Conservation (phyloP, 2,113 vertebrate genomes). For the Crotalus horridus region DNA sequence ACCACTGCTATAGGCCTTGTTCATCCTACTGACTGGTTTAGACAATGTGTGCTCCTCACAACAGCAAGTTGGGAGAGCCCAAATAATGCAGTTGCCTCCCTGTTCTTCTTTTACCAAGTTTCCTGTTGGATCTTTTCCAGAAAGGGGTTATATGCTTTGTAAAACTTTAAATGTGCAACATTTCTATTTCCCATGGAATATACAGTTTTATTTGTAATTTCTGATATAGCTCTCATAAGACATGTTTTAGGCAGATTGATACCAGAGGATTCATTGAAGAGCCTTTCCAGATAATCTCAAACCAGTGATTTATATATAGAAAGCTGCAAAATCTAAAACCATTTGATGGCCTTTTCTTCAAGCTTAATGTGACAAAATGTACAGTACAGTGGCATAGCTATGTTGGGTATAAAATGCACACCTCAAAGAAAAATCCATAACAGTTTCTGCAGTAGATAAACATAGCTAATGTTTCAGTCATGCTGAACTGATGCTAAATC, state of each 20-base stretch:
- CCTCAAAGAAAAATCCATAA: neutral
- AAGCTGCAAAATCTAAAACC: slow-evolving; percentile 22
- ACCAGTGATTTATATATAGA: neutral
- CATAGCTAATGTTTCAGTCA: neutral
- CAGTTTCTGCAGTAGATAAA: slow-evolving; percentile 9
- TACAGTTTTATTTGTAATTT: neutral
- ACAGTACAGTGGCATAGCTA: neutral
- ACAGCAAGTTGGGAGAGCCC: neutral
- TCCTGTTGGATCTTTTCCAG: neutral
- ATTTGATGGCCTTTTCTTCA: slow-evolving; percentile 23
- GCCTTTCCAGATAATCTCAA: slow-evolving; percentile 16
- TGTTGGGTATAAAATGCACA: fast-evolving
- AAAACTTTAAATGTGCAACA: neutral
- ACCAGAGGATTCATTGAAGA: neutral
- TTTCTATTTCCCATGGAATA: neutral
- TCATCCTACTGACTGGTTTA: neutral
- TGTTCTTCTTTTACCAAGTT: neutral
- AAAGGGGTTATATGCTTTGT: neutral
- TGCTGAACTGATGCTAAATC: neutral
- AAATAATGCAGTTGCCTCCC: neutral
- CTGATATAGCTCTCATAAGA: neutral
- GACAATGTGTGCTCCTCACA: neutral
- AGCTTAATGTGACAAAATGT: neutral
- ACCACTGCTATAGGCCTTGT: neutral
- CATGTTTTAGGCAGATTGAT: neutral